These are phyloP conservation scores for Bombylius discolor DNA, from an alignment of 2,888 invertebrate genomes.

Conservation along the genomic window DNA sequence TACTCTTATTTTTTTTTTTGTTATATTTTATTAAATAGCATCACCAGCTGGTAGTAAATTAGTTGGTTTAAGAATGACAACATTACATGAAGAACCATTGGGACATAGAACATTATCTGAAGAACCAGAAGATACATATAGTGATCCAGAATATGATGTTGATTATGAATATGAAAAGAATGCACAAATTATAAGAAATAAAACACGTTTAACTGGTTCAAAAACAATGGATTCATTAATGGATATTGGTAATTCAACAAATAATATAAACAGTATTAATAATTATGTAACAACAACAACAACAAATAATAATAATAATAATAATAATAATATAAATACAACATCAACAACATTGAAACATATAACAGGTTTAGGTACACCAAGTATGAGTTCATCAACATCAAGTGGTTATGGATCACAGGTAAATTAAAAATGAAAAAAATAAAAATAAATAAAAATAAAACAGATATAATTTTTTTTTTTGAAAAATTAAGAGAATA, in stretches of 20 bases:
- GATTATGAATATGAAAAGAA: constrained; percentile 36
- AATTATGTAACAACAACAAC: constrained; percentile 10
- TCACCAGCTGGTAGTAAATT: constrained; percentile 76
- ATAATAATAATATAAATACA: neutral
- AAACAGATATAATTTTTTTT: neutral
- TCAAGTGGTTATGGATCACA: constrained; percentile 63
- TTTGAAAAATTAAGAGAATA: neutral
- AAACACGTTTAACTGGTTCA: constrained; percentile 51
- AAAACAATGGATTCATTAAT: constrained; percentile 76
- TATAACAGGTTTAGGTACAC: constrained; percentile 39
- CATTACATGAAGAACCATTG: constrained; percentile 73
- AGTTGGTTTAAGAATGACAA: constrained; percentile 73
- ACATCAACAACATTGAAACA: constrained; percentile 31
- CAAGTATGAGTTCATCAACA: constrained; percentile 53
- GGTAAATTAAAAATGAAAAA: constrained; percentile 14
- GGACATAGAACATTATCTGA: constrained; percentile 38
- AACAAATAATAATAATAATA: neutral
- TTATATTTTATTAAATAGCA: constrained; percentile 37
- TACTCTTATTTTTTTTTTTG: neutral
- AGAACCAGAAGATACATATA: constrained; percentile 35
- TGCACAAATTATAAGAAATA: constrained; percentile 25
- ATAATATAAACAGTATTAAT: constrained; percentile 11
- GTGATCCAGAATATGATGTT: constrained; percentile 36
- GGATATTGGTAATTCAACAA: constrained; percentile 49
- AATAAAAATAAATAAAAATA: neutral